phyloP scores from a whole-genome alignment of 2,113 vertebrate genomes.

The pig (Sus scrofa) region DNA sequence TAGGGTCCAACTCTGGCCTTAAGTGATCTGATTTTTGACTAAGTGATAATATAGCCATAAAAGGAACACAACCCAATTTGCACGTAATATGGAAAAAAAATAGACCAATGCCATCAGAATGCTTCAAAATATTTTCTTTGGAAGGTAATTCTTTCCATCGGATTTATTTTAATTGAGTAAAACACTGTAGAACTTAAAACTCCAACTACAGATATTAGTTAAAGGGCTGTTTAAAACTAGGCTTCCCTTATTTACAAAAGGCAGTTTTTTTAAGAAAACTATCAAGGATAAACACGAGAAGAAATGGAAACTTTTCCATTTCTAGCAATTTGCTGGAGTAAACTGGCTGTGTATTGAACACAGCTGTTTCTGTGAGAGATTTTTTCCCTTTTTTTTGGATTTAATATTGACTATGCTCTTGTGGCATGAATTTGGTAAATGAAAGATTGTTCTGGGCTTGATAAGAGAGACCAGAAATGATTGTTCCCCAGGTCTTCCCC shows the following conservation, averaged over 20 bases:
- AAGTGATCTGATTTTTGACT: neutral
- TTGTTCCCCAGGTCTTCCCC: constrained; percentile 14
- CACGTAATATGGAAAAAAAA: neutral
- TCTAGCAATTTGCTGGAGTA: constrained; percentile 63
- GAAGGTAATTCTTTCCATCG: neutral
- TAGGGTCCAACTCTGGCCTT: neutral
- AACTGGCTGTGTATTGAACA: constrained; percentile 63
- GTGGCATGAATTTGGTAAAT: constrained; percentile 50
- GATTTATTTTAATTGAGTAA: constrained; percentile 51
- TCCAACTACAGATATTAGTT: constrained; percentile 51
- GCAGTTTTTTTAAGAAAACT: constrained; percentile 68
- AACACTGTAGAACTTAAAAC: constrained; percentile 18
- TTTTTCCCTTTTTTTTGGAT: constrained; percentile 59
- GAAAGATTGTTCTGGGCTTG: constrained; percentile 61
- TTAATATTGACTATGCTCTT: constrained; percentile 60
- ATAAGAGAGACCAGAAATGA: constrained; percentile 64
- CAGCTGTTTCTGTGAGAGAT: constrained; percentile 73
- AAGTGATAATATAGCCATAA: neutral
- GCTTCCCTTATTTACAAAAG: constrained; percentile 79
- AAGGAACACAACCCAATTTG: neutral
- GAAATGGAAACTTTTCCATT: constrained; percentile 77
- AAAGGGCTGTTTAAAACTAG: constrained; percentile 73
- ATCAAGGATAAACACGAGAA: constrained; percentile 79
- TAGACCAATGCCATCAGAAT: neutral
- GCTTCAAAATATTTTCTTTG: constrained; percentile 15